Conservation (phyloP, 1,140 invertebrate species). For the Caerostris darwini region DNA sequence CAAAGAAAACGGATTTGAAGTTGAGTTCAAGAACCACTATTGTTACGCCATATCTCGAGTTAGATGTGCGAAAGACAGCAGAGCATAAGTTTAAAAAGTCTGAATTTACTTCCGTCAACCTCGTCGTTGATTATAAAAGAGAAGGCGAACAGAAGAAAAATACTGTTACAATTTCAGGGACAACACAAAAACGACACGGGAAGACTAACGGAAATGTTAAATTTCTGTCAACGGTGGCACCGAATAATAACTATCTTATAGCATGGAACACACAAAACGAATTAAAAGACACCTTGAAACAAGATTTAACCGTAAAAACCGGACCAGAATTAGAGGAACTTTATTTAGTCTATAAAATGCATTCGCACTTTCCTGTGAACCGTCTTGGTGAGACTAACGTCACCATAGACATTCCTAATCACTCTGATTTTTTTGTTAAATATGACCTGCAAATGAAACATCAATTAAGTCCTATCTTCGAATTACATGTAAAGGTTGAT, state of each 20-base stretch:
- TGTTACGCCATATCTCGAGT: background rate
- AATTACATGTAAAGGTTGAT: conserved; percentile 24
- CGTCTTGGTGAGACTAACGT: background rate
- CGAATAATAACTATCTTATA: background rate
- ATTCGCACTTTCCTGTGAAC: too few relatives aligned
- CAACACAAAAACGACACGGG: background rate
- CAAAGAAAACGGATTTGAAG: conserved; percentile 60
- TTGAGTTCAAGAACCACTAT: conserved; percentile 20
- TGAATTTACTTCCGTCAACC: background rate
- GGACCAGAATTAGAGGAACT: conserved; percentile 79
- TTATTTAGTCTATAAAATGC: conserved; percentile 9
- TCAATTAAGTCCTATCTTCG: background rate
- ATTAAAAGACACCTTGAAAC: conserved; percentile 39
- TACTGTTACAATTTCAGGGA: background rate
- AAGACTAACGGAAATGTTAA: conserved; percentile 46
- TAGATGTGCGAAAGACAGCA: background rate
- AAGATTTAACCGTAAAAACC: conserved; percentile 65
- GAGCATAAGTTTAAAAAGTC: conserved; percentile 58
- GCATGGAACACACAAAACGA: conserved; percentile 67
- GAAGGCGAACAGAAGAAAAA: background rate
- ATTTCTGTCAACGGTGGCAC: conserved; percentile 54
- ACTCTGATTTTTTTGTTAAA: conserved; percentile 44
- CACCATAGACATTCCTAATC: conserved; percentile 13
- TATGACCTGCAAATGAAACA: background rate
- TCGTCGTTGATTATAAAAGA: conserved; percentile 48